Evolutionary conservation across 1,140 invertebrate species (phyloP), one percentile per base, ranked within the genome.

Genomic region (Manduca sexta): DNA sequence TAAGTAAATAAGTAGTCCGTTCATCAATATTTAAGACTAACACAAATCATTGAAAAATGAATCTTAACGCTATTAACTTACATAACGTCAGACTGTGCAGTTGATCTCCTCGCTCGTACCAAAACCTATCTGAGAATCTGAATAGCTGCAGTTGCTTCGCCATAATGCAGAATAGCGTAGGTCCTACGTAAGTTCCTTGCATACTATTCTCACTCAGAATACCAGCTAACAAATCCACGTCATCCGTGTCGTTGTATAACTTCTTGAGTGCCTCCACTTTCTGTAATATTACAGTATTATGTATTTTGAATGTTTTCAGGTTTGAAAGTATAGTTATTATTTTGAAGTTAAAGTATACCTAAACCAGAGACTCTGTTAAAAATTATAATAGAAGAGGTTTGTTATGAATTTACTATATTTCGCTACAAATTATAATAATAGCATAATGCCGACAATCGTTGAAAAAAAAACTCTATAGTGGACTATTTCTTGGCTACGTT

Each of bases 181-280:
- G 93, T 0, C 95, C 95, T 2, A 95, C 81, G 21, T 93, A 69
- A 5, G 90, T 90, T n/a, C 89, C 90, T 0, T 89, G 84, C 1
- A 89, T 73, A 3, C 88, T 73, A 34, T 78, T 86, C 69, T 97
- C 95, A 6, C 91, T 88, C 66, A 95, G 88, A 14, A 93, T 92
- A 13, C 93, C 94, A 42, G 94, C 88, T 52, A 94, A 88, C 0
- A 97, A 86, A 72, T 97, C 95, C n/a, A 96, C 90, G 62, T 97
- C 94, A n/a, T 92, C 86, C 37, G 92, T 90, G 56, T 85, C 82
- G 4, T 77, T 69, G 64, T 93, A 93, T 0, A 91, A 52, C 17
- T 47, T 59, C 48, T 84, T 85, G 7, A 88, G 61, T 26, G 78
- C 68, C 26, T 80, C 65, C 16, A 86, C 57, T 48, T 77, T 69